Evolutionary conservation across 2,888 invertebrate species (phyloP), one percentile per base, ranked within the genome.

Genomic region (Sclerodermus sp.): DNA sequence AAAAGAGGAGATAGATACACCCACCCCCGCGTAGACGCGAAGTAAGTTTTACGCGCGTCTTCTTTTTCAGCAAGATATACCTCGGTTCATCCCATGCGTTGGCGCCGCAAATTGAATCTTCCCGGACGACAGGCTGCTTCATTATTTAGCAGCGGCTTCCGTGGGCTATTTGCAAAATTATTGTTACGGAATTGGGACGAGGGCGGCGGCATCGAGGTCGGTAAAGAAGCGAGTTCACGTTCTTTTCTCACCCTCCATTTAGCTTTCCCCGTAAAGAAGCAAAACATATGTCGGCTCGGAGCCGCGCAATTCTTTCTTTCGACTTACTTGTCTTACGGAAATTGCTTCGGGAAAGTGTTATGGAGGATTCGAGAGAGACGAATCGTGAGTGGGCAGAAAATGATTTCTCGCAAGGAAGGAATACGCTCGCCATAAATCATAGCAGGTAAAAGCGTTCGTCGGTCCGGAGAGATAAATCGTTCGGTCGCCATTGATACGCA

Each of bases 81-180:
- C 53, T 53, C 44, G 49, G 57, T 45, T 58, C 58, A 57, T 58
- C 56, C 60, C 58, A 50, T 57, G 57, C 47, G 58, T 53, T 54
- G 42, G 45, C 50, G 53, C 56, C 59, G 66, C 64, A 70, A 74
- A 74, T 74, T 73, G 66, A 73, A 73, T 74, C 65, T 68, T 64
- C 67, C 63, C 60, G 56, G 58, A 64, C 66, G 67, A 67, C 63
- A 63, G 54, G 60, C 55, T 67, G 55, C 62, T 71, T 70, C 65
- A 73, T 74, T 74, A 73, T 73, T 74, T 69, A 73, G 56, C 59
- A 61, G 62, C 63, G 64, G 64, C 64, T 63, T 71, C 64, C 63
- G 65, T 57, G 58, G 66, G 64, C 69, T 68, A 66, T 71, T 73
- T 70, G 66, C 64, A 70, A 70, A 72, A 72, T 74, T 72, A 72